phyloP scores from a whole-genome alignment of 2,113 vertebrate species.

The Rhynchomys soricoides region DNA sequence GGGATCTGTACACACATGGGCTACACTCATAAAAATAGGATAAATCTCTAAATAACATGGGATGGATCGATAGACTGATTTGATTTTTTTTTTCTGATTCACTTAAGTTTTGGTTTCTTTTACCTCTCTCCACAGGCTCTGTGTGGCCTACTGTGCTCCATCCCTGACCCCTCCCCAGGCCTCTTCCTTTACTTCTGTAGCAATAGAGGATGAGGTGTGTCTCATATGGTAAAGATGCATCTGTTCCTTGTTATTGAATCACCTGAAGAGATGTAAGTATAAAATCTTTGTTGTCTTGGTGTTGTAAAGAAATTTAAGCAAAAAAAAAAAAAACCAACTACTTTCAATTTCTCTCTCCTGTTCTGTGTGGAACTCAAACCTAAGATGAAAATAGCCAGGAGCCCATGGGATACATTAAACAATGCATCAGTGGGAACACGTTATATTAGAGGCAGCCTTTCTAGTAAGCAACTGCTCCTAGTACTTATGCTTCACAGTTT shows the following conservation, averaged over 20 bases:
- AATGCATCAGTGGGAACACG: not conserved
- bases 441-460: not conserved
- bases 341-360: conserved; percentile 1
- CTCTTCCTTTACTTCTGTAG: not conserved
- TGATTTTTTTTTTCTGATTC: not conserved
- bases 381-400: not conserved
- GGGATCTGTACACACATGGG: not conserved
- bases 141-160: too few relatives aligned
- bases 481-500: not conserved
- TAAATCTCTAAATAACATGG: not conserved
- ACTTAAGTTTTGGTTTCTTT: not conserved
- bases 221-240: not conserved
- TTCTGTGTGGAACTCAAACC: not conserved
- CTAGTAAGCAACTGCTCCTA: not conserved
- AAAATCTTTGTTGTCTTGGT: not conserved
- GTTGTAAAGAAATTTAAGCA: not conserved
- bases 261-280: not conserved
- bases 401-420: not conserved
- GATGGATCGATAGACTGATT: not conserved
- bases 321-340: not conserved
- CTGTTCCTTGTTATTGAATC: not conserved
- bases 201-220: not conserved
- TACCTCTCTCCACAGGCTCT: not conserved
- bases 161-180: too few relatives aligned
- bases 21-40: not conserved